Evolutionary conservation across 2,888 invertebrate species (phyloP), one percentile per base, ranked within the genome.

Genomic region (Thymelicus lineola): DNA sequence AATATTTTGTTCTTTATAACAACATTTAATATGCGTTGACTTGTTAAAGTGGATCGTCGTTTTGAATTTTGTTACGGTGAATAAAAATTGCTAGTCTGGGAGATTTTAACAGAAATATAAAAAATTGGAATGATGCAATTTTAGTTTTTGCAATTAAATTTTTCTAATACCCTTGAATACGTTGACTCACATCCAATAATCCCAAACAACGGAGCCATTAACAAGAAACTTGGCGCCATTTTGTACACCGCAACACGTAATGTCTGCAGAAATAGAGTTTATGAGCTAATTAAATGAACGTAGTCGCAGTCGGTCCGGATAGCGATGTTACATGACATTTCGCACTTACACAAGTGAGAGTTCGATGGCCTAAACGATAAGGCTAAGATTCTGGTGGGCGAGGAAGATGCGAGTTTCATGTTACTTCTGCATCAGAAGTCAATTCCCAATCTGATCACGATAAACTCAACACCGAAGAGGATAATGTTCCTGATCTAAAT

Each of bases 281-380:
- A 88, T 87, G 87, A 86, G 85, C 88, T 90, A 90, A 91, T 90
- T 90, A 90, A 85, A 86, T 82, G 80, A 83, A 84, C 82, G 82
- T 35, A 55, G 55, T 20, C 53, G 82, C 86, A 82, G 79, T 76
- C 79, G 70, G 66, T 60, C 17, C 59, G 71, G 64, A 78, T 82
- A 79, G 76, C 80, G 78, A 77, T 79, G 83, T 84, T 86, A 89
- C 55, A 88, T 88, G 89, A 87, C 88, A 89, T 86, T 88, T 87
- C 80, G 83, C 84, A 85, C 85, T 84, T 82, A 77, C 50, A 42
- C 10, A 48, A 61, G 67, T 61, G 67, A 61, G 67, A 61, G 60
- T 35, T 55, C 14, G 55, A 55, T 55, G 55, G 28, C 53, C 53
- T 53, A 20, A 53, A 53, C 15, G 12, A 20, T 53, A 53, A 53